phyloP scores from a whole-genome alignment of 2,797 vertebrate species.

The Pampus argenteus region DNA sequence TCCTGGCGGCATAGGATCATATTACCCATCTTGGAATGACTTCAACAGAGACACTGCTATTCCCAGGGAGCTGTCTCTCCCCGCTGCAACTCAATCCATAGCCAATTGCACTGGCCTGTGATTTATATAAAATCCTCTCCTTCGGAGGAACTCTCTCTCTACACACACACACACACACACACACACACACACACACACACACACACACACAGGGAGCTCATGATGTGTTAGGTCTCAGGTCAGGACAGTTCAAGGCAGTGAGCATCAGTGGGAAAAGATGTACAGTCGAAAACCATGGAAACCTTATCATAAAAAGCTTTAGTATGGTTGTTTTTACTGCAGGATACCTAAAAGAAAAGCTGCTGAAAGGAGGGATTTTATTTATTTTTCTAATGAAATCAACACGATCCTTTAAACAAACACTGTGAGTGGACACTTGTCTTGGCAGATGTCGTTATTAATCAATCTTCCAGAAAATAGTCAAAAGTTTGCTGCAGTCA shows the following conservation, averaged over 20 bases:
- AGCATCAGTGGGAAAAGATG: conserved; percentile 53
- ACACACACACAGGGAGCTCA: conserved; percentile 61
- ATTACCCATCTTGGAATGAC: conserved; percentile 88
- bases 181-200: conserved; percentile 22
- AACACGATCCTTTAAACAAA: conserved; percentile 12
- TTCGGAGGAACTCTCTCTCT: conserved; percentile 62
- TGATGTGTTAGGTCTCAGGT: conserved; percentile 70
- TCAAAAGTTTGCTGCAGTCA: conserved; percentile 46
- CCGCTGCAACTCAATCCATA: conserved; percentile 87
- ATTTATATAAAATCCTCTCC: conserved; percentile 84
- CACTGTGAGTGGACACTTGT: conserved; percentile 8
- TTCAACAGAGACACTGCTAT: conserved; percentile 86
- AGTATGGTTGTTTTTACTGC: conserved; percentile 15
- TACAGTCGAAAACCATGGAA: conserved; percentile 31
- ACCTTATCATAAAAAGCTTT: conserved; percentile 24
- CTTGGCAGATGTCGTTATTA: conserved; percentile 47
- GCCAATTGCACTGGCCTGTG: conserved; percentile 82
- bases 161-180: conserved; percentile 34
- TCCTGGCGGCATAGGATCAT: conserved; percentile 80
- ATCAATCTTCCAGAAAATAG: conserved; percentile 46
- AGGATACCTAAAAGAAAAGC: conserved; percentile 15
- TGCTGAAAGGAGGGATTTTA: conserved; percentile 13
- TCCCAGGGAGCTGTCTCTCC: conserved; percentile 83
- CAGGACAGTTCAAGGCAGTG: conserved; percentile 62
- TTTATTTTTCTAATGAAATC: conserved; percentile 39